phyloP scores from a whole-genome alignment of 2,113 vertebrate genomes.

The Hyperoodon ampullatus region DNA sequence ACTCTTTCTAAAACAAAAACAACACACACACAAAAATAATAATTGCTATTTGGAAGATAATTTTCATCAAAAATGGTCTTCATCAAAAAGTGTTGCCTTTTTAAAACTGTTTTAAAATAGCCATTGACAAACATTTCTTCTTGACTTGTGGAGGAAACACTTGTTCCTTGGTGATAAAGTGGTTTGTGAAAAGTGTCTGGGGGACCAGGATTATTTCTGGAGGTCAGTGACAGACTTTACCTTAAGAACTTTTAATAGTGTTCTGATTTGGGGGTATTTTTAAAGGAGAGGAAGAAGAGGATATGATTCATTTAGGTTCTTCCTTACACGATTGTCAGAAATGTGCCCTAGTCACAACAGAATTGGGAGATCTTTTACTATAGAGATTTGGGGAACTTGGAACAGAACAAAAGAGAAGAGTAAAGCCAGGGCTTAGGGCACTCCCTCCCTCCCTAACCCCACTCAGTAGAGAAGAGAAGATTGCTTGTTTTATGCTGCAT shows the following conservation, averaged over 20 bases:
- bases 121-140: not conserved
- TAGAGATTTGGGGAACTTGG: not conserved
- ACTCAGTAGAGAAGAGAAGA: not conserved
- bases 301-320: not conserved
- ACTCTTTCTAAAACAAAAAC: not conserved
- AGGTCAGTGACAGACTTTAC: not conserved
- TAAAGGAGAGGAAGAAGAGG: not conserved
- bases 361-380: not conserved
- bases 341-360: not conserved
- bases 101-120: not conserved
- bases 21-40: not conserved
- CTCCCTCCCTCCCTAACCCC: too few species aligned
- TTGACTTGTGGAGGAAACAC: not conserved
- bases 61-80: not conserved
- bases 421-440: not conserved
- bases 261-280: conserved; percentile 10
- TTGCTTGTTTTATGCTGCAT: not conserved
- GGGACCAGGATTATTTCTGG: not conserved
- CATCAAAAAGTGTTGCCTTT: not conserved
- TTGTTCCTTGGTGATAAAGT: conserved; percentile 10
- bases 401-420: not conserved
- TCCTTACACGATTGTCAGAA: not conserved
- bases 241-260: not conserved
- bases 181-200: conserved; percentile 5
- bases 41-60: not conserved